A percentile compares a stretch with the other conserved stretches of the same genome.
These are phyloP conservation scores for Dasysyrphus albostriatus DNA, from an alignment of 2,888 invertebrate species.

Conservation along the genomic window DNA sequence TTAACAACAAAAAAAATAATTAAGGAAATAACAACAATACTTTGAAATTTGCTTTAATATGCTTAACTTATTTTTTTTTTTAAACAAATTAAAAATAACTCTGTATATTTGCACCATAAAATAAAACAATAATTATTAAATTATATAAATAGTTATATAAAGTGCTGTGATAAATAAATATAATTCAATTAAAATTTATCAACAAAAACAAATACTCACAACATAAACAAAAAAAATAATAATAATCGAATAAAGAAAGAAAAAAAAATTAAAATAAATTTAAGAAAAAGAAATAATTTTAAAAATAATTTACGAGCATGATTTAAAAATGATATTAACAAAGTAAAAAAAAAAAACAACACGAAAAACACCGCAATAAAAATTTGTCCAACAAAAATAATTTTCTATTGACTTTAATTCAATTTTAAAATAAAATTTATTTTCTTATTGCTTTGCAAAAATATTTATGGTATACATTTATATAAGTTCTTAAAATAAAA, in stretches of 20 bases:
- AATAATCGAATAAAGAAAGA: slow-evolving; percentile 24
- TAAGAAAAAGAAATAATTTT: neutral
- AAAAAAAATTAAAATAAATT: neutral
- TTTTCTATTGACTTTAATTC: slow-evolving; percentile 63
- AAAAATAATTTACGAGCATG: slow-evolving; percentile 11
- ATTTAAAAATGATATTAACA: slow-evolving; percentile 35
- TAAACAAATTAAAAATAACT: neutral
- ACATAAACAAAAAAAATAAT: neutral
- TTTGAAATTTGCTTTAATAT: slow-evolving; percentile 52
- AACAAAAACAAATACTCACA: slow-evolving; percentile 16
- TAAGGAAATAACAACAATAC: neutral
- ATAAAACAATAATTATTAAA: slow-evolving; percentile 76
- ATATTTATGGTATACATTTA: slow-evolving; percentile 50
- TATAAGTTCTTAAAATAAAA: slow-evolving; percentile 21
- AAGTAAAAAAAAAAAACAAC: slow-evolving; percentile 23
- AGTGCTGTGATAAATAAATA: slow-evolving; percentile 81
- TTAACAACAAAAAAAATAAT: slow-evolving; percentile 10
- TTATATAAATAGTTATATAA: slow-evolving; percentile 56
- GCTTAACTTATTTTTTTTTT: slow-evolving; percentile 5
- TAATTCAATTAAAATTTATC: slow-evolving; percentile 64
- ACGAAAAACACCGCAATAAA: slow-evolving; percentile 55
- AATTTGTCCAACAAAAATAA: slow-evolving; percentile 56
- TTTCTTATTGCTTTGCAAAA: slow-evolving; percentile 73
- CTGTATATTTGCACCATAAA: slow-evolving; percentile 79
- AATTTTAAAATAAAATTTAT: slow-evolving; percentile 62